Evolutionary conservation across 1,140 invertebrate genomes (phyloP).

Genomic region (Drosophila malerkotliana): DNA sequence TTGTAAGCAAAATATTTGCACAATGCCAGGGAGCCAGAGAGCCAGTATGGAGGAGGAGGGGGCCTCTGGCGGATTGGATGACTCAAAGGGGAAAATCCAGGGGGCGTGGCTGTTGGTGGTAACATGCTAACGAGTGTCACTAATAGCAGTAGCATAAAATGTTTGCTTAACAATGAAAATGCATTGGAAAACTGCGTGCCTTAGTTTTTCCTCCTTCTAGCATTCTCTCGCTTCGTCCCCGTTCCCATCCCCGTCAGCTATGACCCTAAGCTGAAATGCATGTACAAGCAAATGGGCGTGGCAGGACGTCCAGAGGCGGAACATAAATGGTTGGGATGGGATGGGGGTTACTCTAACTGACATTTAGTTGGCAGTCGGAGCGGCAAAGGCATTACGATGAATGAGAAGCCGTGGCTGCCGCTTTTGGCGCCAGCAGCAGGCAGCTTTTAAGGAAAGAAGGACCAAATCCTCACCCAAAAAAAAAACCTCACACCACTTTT

Average conservation of each 20-base stretch:
- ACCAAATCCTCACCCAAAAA: slow-evolving; percentile 1
- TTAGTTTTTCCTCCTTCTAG: background rate
- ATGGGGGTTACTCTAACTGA: slow-evolving; percentile 43
- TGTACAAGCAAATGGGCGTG: slow-evolving; percentile 41
- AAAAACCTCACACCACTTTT: background rate
- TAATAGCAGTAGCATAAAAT: slow-evolving; percentile 65
- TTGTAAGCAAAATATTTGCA: slow-evolving; percentile 63
- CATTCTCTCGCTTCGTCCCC: background rate
- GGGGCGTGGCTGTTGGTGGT: slow-evolving; percentile 10
- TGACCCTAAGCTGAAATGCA: slow-evolving; percentile 55
- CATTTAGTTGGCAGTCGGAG: slow-evolving; percentile 65
- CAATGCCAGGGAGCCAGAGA: background rate
- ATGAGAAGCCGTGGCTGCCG: slow-evolving; percentile 15
- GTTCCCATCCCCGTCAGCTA: background rate
- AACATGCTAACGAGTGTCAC: slow-evolving; percentile 64
- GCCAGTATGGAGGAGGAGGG: background rate
- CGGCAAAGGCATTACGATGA: slow-evolving; percentile 45
- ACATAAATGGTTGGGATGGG: background rate
- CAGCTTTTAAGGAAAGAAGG: slow-evolving; percentile 46
- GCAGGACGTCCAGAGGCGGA: slow-evolving; percentile 8
- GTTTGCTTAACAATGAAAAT: slow-evolving; percentile 68
- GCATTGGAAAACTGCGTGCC: slow-evolving; percentile 63
- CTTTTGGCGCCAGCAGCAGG: slow-evolving; percentile 50
- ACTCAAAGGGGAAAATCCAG: background rate
- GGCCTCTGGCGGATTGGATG: background rate